Evolutionary conservation across 2,797 vertebrate genomes (phyloP).

Genomic region (Ctenopoma multispine): DNA sequence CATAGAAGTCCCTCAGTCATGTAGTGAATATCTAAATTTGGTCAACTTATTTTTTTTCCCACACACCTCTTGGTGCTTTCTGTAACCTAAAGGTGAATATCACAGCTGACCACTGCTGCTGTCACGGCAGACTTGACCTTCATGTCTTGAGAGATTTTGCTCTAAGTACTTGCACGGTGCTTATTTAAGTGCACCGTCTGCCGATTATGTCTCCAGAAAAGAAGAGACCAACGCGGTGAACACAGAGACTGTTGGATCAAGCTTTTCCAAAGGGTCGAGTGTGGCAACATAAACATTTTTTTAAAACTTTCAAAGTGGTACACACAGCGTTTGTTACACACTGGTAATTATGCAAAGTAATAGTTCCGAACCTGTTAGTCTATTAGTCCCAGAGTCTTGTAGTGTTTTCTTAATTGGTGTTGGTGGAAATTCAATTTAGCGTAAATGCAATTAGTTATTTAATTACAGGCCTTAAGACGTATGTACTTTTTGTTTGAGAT

Average conservation of each 20-base stretch:
- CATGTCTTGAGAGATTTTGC: constrained; percentile 42
- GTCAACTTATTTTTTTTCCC: constrained; percentile 2
- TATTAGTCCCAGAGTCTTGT: constrained; percentile 11
- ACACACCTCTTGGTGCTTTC: constrained; percentile 3
- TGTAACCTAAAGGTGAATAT: constrained; percentile 23
- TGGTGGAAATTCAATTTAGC: constrained; percentile 12
- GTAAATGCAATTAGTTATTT: constrained; percentile 5
- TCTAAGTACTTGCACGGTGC: constrained; percentile 32
- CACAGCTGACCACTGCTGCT: constrained; percentile 53
- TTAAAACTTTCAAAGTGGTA: constrained; percentile 20
- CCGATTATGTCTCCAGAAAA: constrained; percentile 49
- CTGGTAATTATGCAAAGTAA: constrained; percentile 34
- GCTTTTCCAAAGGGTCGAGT: constrained; percentile 8
- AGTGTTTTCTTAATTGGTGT: constrained; percentile 10
- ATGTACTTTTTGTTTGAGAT: not conserved
- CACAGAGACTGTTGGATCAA: constrained; percentile 33
- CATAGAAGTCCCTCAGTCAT: not conserved
- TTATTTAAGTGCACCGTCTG: constrained; percentile 53
- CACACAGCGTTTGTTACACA: constrained; percentile 4
- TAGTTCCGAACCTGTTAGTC: constrained; percentile 32
- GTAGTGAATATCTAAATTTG: constrained; percentile 4
- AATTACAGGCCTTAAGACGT: not conserved
- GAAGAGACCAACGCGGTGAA: constrained; percentile 32
- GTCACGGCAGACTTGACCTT: constrained; percentile 34
- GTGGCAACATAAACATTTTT: constrained; percentile 14